Evolutionary conservation across 2,797 vertebrate genomes (phyloP).

Genomic region (Bradypodion ventrale): DNA sequence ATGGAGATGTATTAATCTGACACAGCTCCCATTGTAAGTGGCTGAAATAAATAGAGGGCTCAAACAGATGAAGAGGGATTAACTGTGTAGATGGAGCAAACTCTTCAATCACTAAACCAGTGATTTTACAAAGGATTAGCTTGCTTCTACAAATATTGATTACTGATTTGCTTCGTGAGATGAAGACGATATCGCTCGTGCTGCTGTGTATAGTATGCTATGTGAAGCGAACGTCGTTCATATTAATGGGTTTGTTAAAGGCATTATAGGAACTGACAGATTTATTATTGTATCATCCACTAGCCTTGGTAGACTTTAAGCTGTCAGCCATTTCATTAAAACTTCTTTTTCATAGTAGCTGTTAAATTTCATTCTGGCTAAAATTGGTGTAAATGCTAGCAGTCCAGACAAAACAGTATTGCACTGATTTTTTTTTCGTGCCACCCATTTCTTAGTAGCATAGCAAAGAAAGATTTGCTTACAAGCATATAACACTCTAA

Average conservation of each 20-base stretch:
- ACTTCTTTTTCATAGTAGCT: slow-evolving; percentile 57
- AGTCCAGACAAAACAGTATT: slow-evolving; percentile 41
- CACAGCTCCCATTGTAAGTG: slow-evolving; percentile 70
- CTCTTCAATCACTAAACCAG: slow-evolving; percentile 82
- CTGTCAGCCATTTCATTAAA: slow-evolving; percentile 74
- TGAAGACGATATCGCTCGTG: slow-evolving; percentile 73
- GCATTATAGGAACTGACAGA: slow-evolving; percentile 77
- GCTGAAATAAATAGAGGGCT: slow-evolving; percentile 80
- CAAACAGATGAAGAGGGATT: slow-evolving; percentile 85
- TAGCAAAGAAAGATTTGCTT: slow-evolving; percentile 34
- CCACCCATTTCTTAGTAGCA: slow-evolving; percentile 47
- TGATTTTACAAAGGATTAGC: slow-evolving; percentile 85
- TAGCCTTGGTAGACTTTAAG: slow-evolving; percentile 66
- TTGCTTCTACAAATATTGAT: slow-evolving; percentile 85
- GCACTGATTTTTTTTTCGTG: slow-evolving; percentile 29
- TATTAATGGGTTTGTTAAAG: slow-evolving; percentile 79
- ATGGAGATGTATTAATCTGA: slow-evolving; percentile 78
- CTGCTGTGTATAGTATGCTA: slow-evolving; percentile 62
- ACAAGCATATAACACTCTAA: slow-evolving; percentile 38
- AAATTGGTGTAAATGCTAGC: slow-evolving; percentile 53
- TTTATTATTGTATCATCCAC: slow-evolving; percentile 69
- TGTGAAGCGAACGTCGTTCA: slow-evolving; percentile 77
- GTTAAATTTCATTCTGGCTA: slow-evolving; percentile 48
- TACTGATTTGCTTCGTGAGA: slow-evolving; percentile 80
- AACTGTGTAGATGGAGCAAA: slow-evolving; percentile 83